Evolutionary conservation across 2,113 vertebrate genomes (phyloP).

Genomic region (Petrocephalus microphthalmus): DNA sequence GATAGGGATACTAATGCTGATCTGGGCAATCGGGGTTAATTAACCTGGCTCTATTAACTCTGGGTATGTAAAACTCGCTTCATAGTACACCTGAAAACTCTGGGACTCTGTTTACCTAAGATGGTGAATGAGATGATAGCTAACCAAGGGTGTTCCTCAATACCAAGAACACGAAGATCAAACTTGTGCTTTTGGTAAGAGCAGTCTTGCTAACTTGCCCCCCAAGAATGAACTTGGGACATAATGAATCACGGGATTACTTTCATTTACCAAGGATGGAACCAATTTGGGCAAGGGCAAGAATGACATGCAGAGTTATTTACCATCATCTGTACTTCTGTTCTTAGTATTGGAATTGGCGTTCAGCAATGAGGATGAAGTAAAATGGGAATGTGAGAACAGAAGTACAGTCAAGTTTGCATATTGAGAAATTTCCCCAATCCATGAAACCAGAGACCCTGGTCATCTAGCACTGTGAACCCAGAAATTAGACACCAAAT

Average conservation of each 20-base stretch:
- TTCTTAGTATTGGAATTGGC: neutral
- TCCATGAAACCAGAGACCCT: neutral
- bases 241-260: neutral
- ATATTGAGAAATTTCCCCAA: neutral
- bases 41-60: neutral
- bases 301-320: neutral
- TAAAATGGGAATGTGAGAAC: neutral
- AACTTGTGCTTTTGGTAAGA: neutral
- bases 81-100: neutral
- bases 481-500: neutral
- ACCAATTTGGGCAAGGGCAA: neutral
- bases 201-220: neutral
- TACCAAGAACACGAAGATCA: neutral
- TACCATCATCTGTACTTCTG: neutral
- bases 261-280: neutral
- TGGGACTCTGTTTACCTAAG: neutral
- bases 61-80: neutral
- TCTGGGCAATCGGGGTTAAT: neutral
- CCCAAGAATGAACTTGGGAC: neutral
- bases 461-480: neutral
- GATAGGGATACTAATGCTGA: neutral
- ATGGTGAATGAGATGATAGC: neutral
- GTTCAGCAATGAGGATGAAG: neutral
- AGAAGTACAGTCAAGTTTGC: neutral
- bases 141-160: neutral